Base-by-base conservation (phyloP, 37 sponge, comb jelly and placozoan species). In the Eunapius fragilis region DNA sequence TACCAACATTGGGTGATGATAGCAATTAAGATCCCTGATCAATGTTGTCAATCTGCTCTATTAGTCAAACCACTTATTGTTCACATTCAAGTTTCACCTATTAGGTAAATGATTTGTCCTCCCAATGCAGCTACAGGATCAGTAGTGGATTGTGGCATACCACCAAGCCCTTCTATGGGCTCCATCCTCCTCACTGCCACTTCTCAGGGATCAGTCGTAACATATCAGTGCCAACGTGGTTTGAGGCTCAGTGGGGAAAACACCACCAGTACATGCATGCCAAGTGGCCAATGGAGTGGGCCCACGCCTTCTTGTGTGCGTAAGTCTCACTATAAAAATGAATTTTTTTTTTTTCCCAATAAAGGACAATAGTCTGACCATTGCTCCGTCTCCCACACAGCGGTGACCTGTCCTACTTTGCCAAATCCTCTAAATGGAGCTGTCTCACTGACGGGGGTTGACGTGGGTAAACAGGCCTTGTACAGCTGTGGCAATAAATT, bases 171-270 rank as follows among this genome's bases (percentile, higher is more conserved):
- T 31, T 11, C 13, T 4, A 72, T 72, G 31, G 87, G 87, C n/a
- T 25, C 31, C 31, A 73, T 87, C 28, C 33, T 72, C 3, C 30
- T 70, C 70, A 75, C 67, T 12, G 73, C 77, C 2, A 75, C 72
- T 3, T 37, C 72, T 17, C 19, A 84, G 76, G 89, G 89, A 0
- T 85, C 89, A 30, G 28, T 30, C 12, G 92, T 86, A 0, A 69
- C 37, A 11, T 89, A 93, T 68, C 74, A 26, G 37, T 93, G 94
- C 74, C 31, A 81, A 32, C 31, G 35, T 26, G 94, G 94, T 30
- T 89, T 90, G 70, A 41, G 23, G 11, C 49, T 89, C 31, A 26
- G 19, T 9, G 87, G 89, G 4, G 25, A 50, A 17, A 70, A 5
- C 3, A 67, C 82, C 33, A 36, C 80, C 2, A 28, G 28, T 2